A percentile compares a stretch with the other conserved stretches of the same genome.
These are phyloP conservation scores for Ptyas mucosa DNA, from an alignment of 2,113 vertebrate genomes.

Conservation along the genomic window DNA sequence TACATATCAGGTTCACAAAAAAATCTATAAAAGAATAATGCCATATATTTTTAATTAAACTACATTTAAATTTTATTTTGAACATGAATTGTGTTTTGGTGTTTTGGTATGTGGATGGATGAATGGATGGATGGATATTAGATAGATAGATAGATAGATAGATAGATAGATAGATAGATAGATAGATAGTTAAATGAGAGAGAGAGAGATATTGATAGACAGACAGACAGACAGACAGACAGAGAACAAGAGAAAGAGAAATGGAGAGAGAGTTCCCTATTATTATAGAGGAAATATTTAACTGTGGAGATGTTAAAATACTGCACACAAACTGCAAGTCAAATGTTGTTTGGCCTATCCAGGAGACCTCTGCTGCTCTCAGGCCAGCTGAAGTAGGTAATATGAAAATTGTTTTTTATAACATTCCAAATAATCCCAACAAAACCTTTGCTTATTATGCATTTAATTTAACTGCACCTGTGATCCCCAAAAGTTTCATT, in stretches of 20 bases:
- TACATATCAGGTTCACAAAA: too few species aligned
- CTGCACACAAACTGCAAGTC: background rate
- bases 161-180: too few species aligned
- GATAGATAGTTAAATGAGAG: too few species aligned
- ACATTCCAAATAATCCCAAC: too few species aligned
- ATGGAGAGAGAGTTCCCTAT: background rate
- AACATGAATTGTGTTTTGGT: background rate
- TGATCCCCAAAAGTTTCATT: too few species aligned
- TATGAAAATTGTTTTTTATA: background rate
- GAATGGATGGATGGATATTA: too few species aligned
- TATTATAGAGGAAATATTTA: background rate
- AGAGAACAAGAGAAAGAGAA: accelerated
- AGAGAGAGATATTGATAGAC: accelerated
- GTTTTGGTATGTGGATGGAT: background rate
- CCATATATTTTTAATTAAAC: background rate
- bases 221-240: background rate
- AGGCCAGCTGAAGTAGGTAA: background rate
- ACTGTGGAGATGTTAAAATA: background rate
- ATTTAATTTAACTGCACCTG: too few species aligned
- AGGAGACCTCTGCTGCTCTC: background rate
- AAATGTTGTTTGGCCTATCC: background rate
- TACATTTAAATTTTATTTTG: background rate
- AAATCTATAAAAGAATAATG: too few species aligned
- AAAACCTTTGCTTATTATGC: too few species aligned
- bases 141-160: too few species aligned